These are phyloP conservation scores for Zaprionus vittiger DNA, from an alignment of 1,140 invertebrate genomes.

Conservation along the genomic window DNA sequence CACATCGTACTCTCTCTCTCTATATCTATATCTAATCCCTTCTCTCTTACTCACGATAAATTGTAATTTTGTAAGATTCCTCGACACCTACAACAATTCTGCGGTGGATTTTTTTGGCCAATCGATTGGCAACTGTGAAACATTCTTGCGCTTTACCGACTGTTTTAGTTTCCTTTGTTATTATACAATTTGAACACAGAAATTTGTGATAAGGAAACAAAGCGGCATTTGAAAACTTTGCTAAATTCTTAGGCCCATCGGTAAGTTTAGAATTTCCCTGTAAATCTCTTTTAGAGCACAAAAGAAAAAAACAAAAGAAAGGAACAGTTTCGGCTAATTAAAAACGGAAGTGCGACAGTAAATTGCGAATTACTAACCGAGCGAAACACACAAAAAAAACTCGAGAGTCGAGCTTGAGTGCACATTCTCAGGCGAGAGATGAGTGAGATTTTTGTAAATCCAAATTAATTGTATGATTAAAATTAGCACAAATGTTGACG, in stretches of 20 bases:
- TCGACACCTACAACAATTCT: neutral
- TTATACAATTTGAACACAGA: neutral
- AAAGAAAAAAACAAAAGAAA: neutral
- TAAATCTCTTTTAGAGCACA: conserved; percentile 5
- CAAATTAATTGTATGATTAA: conserved; percentile 68
- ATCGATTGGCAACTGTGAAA: neutral
- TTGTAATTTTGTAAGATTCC: neutral
- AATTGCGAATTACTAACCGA: conserved; percentile 41
- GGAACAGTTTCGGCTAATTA: conserved; percentile 34
- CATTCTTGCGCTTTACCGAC: neutral
- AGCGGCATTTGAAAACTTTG: neutral
- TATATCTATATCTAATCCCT: neutral
- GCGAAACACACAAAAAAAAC: conserved; percentile 15
- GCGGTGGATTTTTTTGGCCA: neutral
- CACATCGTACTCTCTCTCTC: conserved; percentile 55
- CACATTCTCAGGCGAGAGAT: conserved; percentile 34
- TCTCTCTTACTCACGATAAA: neutral
- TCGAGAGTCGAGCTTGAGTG: conserved; percentile 53
- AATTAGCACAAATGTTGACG: conserved; percentile 62
- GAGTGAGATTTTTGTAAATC: conserved; percentile 41
- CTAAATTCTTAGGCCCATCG: conserved; percentile 21
- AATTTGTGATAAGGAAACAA: neutral
- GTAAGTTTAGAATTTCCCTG: conserved; percentile 34
- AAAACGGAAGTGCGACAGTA: conserved; percentile 46
- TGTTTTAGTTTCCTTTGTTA: neutral